Evolutionary conservation across 2,888 invertebrate genomes (phyloP).

Genomic region (Stomorhina lunata): DNA sequence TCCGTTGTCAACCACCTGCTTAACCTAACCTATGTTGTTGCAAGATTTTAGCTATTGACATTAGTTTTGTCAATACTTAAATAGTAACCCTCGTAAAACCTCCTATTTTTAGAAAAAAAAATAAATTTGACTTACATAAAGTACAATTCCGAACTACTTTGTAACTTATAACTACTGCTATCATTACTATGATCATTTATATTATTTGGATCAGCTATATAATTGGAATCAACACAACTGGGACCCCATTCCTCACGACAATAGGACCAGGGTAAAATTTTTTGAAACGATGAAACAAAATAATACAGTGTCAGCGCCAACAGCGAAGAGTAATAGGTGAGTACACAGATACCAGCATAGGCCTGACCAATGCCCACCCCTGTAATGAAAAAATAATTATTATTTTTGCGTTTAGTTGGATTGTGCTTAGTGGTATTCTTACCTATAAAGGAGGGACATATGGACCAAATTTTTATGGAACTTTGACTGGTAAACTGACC

Average conservation of each 20-base stretch:
- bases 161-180: conserved; percentile 31
- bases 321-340: conserved; percentile 88
- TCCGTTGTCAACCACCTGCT: too few species aligned
- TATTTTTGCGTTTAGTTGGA: too few species aligned
- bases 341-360: conserved; percentile 83
- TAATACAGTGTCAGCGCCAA: conserved; percentile 88
- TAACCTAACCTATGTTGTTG: too few species aligned
- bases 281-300: conserved; percentile 85
- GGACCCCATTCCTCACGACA: conserved; percentile 81
- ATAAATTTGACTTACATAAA: conserved; percentile 83
- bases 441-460: conserved; percentile 89
- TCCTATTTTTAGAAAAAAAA: too few species aligned
- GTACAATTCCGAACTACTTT: conserved; percentile 83
- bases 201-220: conserved; percentile 42
- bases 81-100: too few species aligned
- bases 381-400: conserved; percentile 80
- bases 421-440: conserved; percentile 43
- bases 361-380: conserved; percentile 86
- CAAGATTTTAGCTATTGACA: too few species aligned
- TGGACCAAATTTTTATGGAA: conserved; percentile 85
- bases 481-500: conserved; percentile 92
- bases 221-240: conserved; percentile 80
- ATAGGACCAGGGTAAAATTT: conserved; percentile 86
- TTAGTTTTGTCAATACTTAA: too few species aligned
- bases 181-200: not conserved